These are phyloP conservation scores for Calameuta pallipes DNA, from an alignment of 2,888 invertebrate genomes.

Conservation along the genomic window DNA sequence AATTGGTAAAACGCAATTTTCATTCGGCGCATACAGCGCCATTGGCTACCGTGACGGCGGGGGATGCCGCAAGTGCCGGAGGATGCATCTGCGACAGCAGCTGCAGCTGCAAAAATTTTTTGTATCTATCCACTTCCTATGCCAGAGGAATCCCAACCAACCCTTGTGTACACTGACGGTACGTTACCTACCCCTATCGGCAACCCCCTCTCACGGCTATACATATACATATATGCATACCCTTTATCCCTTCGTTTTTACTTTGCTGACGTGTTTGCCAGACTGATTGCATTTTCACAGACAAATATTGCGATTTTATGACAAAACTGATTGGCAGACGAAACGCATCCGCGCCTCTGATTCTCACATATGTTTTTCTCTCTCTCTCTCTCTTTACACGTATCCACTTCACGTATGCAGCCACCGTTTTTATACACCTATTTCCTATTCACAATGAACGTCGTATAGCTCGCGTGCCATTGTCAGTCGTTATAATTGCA, in stretches of 20 bases:
- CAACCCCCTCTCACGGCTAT: background rate
- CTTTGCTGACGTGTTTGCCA: conserved; percentile 39
- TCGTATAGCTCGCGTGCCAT: background rate
- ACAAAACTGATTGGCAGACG: conserved; percentile 33
- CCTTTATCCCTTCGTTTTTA: conserved; percentile 9
- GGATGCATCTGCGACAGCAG: conserved; percentile 13
- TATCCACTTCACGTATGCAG: background rate
- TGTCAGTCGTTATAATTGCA: conserved; percentile 29
- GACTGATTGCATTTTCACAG: conserved; percentile 50
- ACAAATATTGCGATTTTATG: conserved; percentile 46
- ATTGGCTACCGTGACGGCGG: background rate
- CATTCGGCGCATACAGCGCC: conserved; percentile 28
- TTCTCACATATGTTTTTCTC: background rate
- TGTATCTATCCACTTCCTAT: conserved; percentile 5
- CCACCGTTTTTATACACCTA: background rate
- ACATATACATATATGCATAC: background rate
- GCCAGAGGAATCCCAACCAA: background rate
- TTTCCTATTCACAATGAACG: background rate
- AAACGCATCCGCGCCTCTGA: background rate
- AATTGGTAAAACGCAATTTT: conserved; percentile 46
- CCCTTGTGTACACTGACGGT: no score
- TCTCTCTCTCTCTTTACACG: background rate
- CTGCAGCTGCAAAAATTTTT: conserved; percentile 23
- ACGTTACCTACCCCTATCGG: background rate
- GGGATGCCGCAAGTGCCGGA: background rate